A percentile compares a stretch with the other conserved stretches of the same genome.
These are phyloP conservation scores for Cerceris rybyensis DNA, from an alignment of 2,888 invertebrate species.

Conservation along the genomic window DNA sequence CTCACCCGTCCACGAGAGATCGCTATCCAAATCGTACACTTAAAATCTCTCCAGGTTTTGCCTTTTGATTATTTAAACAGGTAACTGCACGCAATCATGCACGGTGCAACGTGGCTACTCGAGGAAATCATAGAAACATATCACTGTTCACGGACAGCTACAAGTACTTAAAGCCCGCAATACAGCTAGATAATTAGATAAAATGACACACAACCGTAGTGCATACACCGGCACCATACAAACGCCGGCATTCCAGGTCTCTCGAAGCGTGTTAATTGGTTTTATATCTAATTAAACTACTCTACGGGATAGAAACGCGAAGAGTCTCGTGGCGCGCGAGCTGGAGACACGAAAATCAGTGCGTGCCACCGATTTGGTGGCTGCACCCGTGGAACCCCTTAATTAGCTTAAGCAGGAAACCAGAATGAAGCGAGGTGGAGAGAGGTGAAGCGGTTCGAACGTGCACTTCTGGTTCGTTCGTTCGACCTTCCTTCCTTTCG, in stretches of 20 bases:
- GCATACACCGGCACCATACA: slow-evolving; percentile 31
- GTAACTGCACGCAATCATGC: slow-evolving; percentile 38
- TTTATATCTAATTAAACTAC: slow-evolving; percentile 51
- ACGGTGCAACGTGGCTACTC: slow-evolving; percentile 14
- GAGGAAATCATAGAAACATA: slow-evolving; percentile 48
- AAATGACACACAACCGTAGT: slow-evolving; percentile 44
- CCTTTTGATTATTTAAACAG: slow-evolving; percentile 52
- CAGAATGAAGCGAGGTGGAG: not conserved
- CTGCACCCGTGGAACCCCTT: slow-evolving; percentile 56
- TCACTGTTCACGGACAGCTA: slow-evolving; percentile 39
- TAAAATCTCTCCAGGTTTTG: slow-evolving; percentile 20
- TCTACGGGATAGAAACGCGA: not conserved
- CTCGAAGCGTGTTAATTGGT: slow-evolving; percentile 47
- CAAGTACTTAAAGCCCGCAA: slow-evolving; percentile 36
- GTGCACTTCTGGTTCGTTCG: slow-evolving; percentile 69
- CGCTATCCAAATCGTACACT: slow-evolving; percentile 20
- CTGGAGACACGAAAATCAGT: slow-evolving; percentile 8
- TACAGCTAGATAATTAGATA: slow-evolving; percentile 52
- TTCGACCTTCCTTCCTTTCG: slow-evolving; percentile 68
- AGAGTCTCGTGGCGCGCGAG: not conserved
- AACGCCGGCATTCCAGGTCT: not conserved
- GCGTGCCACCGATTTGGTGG: slow-evolving; percentile 47
- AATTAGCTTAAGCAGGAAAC: slow-evolving; percentile 69
- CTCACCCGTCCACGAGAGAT: slow-evolving; percentile 15
- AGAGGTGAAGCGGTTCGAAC: slow-evolving; percentile 57